Percentiles rank a stretch among this genome's conserved stretches.
These are phyloP conservation scores for Zapornia atra DNA, from an alignment of 2,113 vertebrate genomes.

Conservation along the genomic window DNA sequence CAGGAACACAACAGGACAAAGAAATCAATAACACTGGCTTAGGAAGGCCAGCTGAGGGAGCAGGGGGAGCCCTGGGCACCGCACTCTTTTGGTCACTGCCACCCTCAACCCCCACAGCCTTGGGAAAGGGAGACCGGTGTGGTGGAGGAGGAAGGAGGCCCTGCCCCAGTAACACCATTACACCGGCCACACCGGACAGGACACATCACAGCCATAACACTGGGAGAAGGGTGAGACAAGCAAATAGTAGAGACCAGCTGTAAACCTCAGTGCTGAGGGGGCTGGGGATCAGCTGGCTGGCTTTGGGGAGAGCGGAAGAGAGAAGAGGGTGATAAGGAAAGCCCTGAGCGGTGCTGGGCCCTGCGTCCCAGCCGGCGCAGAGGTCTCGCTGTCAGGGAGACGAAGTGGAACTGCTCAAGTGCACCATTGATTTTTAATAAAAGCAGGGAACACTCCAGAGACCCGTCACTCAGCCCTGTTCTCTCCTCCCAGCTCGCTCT, in stretches of 20 bases:
- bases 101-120: not conserved
- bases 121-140: not conserved
- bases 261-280: conserved; percentile 69
- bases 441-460: not conserved
- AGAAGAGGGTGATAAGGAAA: not conserved
- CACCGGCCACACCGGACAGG: no score
- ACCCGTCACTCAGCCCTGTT: not conserved
- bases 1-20: not conserved
- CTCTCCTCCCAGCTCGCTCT: not conserved
- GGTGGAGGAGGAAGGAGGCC: not conserved
- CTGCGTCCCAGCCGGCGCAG: not conserved
- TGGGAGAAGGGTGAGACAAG: conserved; percentile 41
- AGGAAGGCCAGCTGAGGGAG: not conserved
- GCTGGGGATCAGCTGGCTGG: conserved; percentile 60
- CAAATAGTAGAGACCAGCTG: not conserved
- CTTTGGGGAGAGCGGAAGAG: not conserved
- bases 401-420: conserved; percentile 15
- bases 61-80: not conserved
- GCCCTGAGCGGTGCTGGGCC: not conserved
- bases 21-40: not conserved
- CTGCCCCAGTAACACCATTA: not conserved
- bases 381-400: conserved; percentile 36
- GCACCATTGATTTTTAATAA: conserved; percentile 64
- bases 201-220: conserved; percentile 64
- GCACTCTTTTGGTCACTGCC: not conserved